Base-by-base conservation (phyloP, 2,113 vertebrate species). In the Alethe castanea region DNA sequence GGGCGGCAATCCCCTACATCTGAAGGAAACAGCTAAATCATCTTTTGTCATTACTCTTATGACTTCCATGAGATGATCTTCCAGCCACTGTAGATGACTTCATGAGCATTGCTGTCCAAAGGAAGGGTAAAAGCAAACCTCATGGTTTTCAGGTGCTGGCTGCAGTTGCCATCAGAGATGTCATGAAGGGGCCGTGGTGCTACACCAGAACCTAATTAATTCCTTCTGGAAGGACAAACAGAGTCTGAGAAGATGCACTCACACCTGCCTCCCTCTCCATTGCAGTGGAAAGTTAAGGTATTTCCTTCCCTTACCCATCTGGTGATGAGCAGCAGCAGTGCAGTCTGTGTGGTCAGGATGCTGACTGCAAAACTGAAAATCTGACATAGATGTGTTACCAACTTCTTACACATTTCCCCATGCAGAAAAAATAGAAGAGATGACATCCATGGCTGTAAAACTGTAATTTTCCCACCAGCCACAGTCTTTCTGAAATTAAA, bases 1-100 rank as follows among this genome's bases (percentile, higher is more conserved):
- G 40, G 29, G 9, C 69, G 5, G 14, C 18, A 81, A 24, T 0
- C 1, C 9, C 4, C 5, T 73, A 5, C 15, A 22, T 31, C n/a
- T 78, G 67, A 76, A 45, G 9, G 38, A 71, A 90, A 47, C 2
- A 48, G 14, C 19, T 29, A 12, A 22, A 61, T 77, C 7, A 12
- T 64, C 22, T 31, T 40, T 28, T 44, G 22, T n/a, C 5, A 4
- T 71, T 47, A 22, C 14, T 8, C 5, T 33, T 29, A 20, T 5
- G 26, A 33, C 11, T 88, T 26, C n/a, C 24, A 10, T 19, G 12
- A 83, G 29, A 54, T 52, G 29, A 67, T 64, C 15, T 76, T 24
- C 40, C 74, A 79, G 40, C 9, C 16, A 7, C 23, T 1, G 1
- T 2, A 33, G 45, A 12, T 64, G 31, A 33, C 8, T 5, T 64